Evolutionary conservation across 2,113 vertebrate genomes (phyloP).

Genomic region (Engraulis encrasicolus): DNA sequence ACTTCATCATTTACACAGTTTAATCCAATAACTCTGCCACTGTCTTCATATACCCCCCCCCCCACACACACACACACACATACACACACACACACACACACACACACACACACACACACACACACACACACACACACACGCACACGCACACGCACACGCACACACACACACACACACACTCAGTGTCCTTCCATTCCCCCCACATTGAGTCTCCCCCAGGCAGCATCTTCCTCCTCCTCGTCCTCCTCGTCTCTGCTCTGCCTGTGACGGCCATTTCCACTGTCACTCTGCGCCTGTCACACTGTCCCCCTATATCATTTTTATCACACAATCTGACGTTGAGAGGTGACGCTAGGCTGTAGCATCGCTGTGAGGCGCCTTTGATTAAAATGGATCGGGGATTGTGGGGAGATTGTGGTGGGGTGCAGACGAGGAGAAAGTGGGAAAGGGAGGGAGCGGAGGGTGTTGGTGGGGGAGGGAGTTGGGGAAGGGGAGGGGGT

Average conservation of each 20-base stretch:
- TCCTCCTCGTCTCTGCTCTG: too few species aligned
- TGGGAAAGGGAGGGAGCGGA: background rate
- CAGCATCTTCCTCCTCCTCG: background rate
- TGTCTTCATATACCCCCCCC: too few species aligned
- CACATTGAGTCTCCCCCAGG: background rate
- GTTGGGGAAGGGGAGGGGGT: slow-evolving; percentile 43
- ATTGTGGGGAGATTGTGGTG: background rate
- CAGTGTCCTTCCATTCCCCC: background rate
- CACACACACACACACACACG: too few species aligned
- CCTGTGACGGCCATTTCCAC: background rate
- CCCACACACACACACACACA: too few species aligned
- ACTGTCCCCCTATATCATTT: background rate
- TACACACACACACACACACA: too few species aligned
- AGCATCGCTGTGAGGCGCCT: background rate
- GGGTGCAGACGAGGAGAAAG: background rate
- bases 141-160: too few species aligned
- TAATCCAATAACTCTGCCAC: too few species aligned
- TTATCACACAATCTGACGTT: background rate
- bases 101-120: too few species aligned
- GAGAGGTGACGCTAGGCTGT: background rate
- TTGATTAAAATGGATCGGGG: slow-evolving; percentile 1
- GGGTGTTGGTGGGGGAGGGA: slow-evolving; percentile 17
- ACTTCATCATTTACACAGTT: too few species aligned
- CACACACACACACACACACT: too few species aligned
- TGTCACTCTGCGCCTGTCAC: background rate